A percentile compares a stretch with the other conserved stretches of the same genome.
phyloP scores from a whole-genome alignment of 2,113 vertebrate genomes.

The Pogonocichla stellata region DNA sequence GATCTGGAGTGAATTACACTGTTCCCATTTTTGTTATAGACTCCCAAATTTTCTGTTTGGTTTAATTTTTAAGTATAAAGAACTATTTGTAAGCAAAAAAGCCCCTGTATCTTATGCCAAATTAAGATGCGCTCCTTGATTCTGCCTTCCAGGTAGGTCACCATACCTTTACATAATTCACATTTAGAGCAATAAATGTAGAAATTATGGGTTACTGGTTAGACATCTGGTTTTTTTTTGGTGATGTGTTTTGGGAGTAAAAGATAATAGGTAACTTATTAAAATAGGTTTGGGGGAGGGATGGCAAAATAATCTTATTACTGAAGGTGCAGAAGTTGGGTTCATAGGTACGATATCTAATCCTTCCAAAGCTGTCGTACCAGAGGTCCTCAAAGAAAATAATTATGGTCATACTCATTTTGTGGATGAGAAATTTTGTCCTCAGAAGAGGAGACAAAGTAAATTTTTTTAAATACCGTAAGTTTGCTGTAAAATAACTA shows the following conservation, averaged over 20 bases:
- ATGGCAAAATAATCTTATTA: not conserved
- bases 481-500: not conserved
- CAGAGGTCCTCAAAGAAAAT: not conserved
- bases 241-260: not conserved
- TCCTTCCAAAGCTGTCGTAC: not conserved
- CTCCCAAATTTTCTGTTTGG: not conserved
- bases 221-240: not conserved
- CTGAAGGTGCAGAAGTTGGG: not conserved
- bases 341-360: not conserved
- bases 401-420: not conserved
- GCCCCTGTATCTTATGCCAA: rapidly evolving
- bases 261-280: not conserved
- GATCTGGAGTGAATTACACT: not conserved
- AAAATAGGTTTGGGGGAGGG: not conserved
- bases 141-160: not conserved
- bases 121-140: not conserved
- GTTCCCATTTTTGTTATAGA: not conserved
- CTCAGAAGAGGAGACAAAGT: not conserved
- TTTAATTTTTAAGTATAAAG: not conserved
- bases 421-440: not conserved
- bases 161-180: not conserved
- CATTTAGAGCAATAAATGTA: not conserved
- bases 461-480: not conserved
- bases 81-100: not conserved
- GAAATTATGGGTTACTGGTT: not conserved